Conservation (phyloP, 2,113 vertebrate species). For the Lanius ludovicianus region DNA sequence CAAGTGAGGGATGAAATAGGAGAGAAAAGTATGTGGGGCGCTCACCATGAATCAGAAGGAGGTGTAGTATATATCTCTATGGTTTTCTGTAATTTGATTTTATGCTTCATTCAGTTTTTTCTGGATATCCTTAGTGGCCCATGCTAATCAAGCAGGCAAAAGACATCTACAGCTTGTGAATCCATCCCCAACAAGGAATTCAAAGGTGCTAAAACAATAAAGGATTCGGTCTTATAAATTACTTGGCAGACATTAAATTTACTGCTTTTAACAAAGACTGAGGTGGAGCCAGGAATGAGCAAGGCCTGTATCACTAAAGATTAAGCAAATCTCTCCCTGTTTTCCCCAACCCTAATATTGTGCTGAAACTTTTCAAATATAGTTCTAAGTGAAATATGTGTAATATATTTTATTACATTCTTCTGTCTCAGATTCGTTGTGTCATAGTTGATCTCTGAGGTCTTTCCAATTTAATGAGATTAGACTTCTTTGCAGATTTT, state of each 20-base stretch:
- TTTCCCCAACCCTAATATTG: not conserved
- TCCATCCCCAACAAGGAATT: not conserved
- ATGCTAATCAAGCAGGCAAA: not conserved
- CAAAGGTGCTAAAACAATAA: not conserved
- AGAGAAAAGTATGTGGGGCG: not conserved
- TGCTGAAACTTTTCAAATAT: not conserved
- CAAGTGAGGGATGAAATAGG: not conserved
- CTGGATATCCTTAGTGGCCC: not conserved
- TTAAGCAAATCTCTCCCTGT: not conserved
- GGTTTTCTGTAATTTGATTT: not conserved
- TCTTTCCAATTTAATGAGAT: not conserved
- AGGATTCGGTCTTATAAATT: not conserved
- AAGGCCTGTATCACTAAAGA: not conserved
- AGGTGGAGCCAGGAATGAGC: not conserved
- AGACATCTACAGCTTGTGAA: not conserved
- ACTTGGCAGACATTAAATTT: not conserved
- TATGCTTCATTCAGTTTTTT: not conserved
- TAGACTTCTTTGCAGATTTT: not conserved
- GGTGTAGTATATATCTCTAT: not conserved
- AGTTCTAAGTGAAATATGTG: not conserved
- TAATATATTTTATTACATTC: not conserved
- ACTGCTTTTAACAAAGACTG: not conserved
- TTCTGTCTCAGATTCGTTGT: not conserved
- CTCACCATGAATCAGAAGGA: not conserved
- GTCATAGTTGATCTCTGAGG: not conserved